Evolutionary conservation across 2,113 vertebrate genomes (phyloP), one percentile per base, ranked within the genome.

Genomic region (Tragulus kanchil): DNA sequence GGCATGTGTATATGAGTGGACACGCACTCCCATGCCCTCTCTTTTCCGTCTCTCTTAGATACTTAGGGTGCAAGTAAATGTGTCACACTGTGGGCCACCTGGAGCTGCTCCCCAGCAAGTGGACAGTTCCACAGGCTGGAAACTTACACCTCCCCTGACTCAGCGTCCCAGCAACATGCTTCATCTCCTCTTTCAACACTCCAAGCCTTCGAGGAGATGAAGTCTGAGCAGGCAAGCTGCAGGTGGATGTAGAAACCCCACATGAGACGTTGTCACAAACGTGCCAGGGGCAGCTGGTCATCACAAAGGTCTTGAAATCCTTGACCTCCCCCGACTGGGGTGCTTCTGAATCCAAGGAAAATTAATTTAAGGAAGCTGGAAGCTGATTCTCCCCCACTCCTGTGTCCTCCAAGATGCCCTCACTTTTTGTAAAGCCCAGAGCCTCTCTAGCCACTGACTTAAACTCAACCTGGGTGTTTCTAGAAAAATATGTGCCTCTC

Each of bases 71-170:
- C 5, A 25, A 54, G 26, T 23, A 28, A 31, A 15, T 6, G 4
- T 7, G 3, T 15, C 36, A 85, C 54, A n/a, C 5, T 45, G 16
- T 26, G 28, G 10, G 25, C 5, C 6, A 0, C 14, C 8, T 45
- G 5, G 5, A 4, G 61, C 9, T 56, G 54, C 10, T 2, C 5
- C 15, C 3, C 58, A 75, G 42, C 14, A 10, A 2, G 48, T 6
- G 2, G 58, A 5, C 6, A 26, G 10, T 2, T 19, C 8, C 3
- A 15, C 0, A 0, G 1, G 6, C 9, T 3, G 4, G 52, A 56
- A 9, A 17, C 5, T 14, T 16, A 7, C 7, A 10, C 36, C 64
- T 56, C 13, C 16, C 10, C 15, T 79, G 58, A 48, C 7, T 9
- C 19, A 6, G 2, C 5, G 2, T 1, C 54, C 64, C 67, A 50